Percentiles rank a stretch among this genome's conserved stretches.
phyloP scores from a whole-genome alignment of 1,140 invertebrate species.

The Adelges cooleyi region DNA sequence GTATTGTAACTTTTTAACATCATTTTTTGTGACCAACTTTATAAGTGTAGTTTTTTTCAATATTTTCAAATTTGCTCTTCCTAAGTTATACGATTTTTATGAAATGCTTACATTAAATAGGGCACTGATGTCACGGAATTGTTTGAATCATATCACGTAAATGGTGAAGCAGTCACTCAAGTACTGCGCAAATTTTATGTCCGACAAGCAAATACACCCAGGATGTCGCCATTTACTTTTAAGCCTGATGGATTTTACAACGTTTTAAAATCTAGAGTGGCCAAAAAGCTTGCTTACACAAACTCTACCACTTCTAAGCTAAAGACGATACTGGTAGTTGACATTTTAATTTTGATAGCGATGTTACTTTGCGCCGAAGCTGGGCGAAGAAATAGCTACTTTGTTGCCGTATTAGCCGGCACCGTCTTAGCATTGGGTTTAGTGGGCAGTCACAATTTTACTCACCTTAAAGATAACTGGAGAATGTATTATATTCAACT shows the following conservation, averaged over 20 bases:
- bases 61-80: too few species aligned
- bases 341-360: slow-evolving; percentile 43
- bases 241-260: slow-evolving; percentile 55
- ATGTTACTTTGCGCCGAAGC: slow-evolving; percentile 43
- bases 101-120: too few species aligned
- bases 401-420: slow-evolving; percentile 42
- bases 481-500: slow-evolving; percentile 55
- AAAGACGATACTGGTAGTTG: slow-evolving; percentile 31
- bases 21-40: too few species aligned
- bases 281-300: not conserved
- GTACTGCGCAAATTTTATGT: slow-evolving; percentile 47
- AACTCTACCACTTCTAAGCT: not conserved
- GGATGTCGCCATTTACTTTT: slow-evolving; percentile 56
- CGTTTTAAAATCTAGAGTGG: slow-evolving; percentile 42
- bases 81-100: too few species aligned
- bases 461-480: slow-evolving; percentile 67
- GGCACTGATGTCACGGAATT: slow-evolving; percentile 65
- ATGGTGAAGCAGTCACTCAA: slow-evolving; percentile 32
- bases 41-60: too few species aligned
- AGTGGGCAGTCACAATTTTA: slow-evolving; percentile 64
- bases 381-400: slow-evolving; percentile 39
- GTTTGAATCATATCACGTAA: slow-evolving; percentile 55
- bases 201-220: slow-evolving; percentile 42
- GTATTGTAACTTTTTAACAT: too few species aligned
- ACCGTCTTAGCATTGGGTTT: slow-evolving; percentile 45